Evolutionary conservation across 2,888 invertebrate species (phyloP).

Genomic region (Cerastis rubricosa): DNA sequence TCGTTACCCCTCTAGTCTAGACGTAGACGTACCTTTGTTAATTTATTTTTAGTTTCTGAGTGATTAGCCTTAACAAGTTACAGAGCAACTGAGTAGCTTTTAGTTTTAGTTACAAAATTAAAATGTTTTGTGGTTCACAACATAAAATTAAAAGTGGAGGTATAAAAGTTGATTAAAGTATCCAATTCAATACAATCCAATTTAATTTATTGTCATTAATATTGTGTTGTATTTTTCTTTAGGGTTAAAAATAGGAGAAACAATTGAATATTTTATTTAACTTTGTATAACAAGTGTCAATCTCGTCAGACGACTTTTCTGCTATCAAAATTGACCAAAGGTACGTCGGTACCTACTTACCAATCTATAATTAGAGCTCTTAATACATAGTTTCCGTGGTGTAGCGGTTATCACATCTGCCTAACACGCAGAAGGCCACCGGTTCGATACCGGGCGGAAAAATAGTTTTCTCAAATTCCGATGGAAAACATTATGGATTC

Average conservation of each 20-base stretch:
- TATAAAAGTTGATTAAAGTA: constrained; percentile 15
- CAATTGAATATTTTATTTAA: neutral
- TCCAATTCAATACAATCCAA: neutral
- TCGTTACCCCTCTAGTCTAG: constrained; percentile 38
- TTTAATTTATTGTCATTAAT: constrained; percentile 5
- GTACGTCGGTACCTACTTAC: neutral
- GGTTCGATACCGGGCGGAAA: constrained; percentile 97
- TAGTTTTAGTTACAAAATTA: constrained; percentile 18
- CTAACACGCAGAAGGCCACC: constrained; percentile 98
- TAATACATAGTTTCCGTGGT: constrained; percentile 93
- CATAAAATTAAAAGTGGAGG: constrained; percentile 10
- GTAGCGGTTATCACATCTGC: constrained; percentile 98
- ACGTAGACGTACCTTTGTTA: constrained; percentile 42
- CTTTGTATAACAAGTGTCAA: neutral
- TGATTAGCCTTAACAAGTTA: constrained; percentile 27
- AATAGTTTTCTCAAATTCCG: constrained; percentile 84
- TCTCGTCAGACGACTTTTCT: neutral
- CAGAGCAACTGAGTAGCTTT: constrained; percentile 14
- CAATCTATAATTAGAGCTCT: neutral
- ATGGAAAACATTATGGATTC: neutral
- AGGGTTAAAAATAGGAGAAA: neutral
- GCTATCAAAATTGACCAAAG: neutral
- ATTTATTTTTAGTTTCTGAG: constrained; percentile 44
- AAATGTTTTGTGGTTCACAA: constrained; percentile 28
- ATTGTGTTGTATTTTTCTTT: neutral